Base-by-base conservation (phyloP, 2,797 vertebrate species). In the Ctenochaetus hawaiiensis region DNA sequence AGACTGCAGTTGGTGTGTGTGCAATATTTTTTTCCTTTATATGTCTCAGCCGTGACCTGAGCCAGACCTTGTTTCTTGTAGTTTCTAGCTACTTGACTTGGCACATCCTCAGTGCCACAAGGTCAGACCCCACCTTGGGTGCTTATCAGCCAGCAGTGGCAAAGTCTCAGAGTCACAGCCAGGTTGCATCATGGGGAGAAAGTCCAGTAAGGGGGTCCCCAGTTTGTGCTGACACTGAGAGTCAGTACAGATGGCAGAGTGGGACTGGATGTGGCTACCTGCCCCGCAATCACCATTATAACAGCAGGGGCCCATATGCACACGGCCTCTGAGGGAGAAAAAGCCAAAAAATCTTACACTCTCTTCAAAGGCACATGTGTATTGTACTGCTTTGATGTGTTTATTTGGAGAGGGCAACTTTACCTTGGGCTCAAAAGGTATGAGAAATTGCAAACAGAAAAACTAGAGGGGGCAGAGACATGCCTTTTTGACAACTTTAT, bases 401-500 rank as follows among this genome's bases (percentile, higher is more conserved):
- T 58, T 75, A 57, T 51, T 37, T n/a, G 45, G 30, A 43, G 72
- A 53, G 61, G 63, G 30, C 56, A 69, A 68, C 70, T 75, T 77
- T 75, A 83, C 77, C 80, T 80, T 68, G 70, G 64, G 80, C 75
- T 54, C 52, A 37, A 67, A 73, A 78, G 49, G 65, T 80, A 45
- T 64, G 34, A 62, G 11, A 63, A 53, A 81, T n/a, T 66, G 59
- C 71, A 49, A 70, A 18, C 26, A 45, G 47, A 23, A 58, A 23
- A 43, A 34, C 30, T 34, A 53, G 17, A 26, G 6, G 23, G 34
- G 44, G 48, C 53, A 44, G 61, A 78, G 65, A 83, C 78, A 53
- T 87, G 66, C 58, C 54, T 86, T 49, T 72, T 66, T 87, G 88
- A 89, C 80, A 88, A 86, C 81, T 90, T 87, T 78, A 47, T 87